These are phyloP conservation scores for Protophormia terraenovae DNA, from an alignment of 2,888 invertebrate species.

Conservation along the genomic window DNA sequence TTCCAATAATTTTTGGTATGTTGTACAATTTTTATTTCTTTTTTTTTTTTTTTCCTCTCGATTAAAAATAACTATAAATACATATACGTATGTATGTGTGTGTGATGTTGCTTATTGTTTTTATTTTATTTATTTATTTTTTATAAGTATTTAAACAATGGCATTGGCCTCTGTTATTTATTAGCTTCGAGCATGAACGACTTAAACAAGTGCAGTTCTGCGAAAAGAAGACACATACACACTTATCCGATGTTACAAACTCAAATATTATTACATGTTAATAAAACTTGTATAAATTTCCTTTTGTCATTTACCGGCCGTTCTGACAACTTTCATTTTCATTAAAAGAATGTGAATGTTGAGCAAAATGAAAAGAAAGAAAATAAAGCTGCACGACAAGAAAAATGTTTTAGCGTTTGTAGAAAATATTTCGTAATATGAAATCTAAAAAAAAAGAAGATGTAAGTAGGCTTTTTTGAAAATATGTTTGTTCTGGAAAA, in stretches of 20 bases:
- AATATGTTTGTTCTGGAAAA: neutral
- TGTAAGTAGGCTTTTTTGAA: neutral
- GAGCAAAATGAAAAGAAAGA: neutral
- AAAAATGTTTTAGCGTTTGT: neutral
- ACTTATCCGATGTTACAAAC: neutral
- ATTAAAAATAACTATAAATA: too few relatives aligned
- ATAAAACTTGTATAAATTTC: conserved; percentile 45
- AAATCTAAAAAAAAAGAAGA: neutral
- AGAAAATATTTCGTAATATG: conserved; percentile 15
- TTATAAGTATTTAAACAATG: conserved; percentile 47
- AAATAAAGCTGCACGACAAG: neutral
- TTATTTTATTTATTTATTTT: neutral
- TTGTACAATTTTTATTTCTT: conserved; percentile 20
- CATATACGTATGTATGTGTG: neutral
- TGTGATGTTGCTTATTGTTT: neutral
- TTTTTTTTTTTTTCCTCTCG: neutral
- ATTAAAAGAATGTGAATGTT: conserved; percentile 59
- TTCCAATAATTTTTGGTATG: conserved; percentile 40
- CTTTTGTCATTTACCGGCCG: conserved; percentile 63
- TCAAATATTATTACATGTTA: conserved; percentile 35
- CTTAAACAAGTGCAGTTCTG: conserved; percentile 62
- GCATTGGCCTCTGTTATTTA: conserved; percentile 54
- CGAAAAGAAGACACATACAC: conserved; percentile 26
- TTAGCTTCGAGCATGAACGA: conserved; percentile 48
- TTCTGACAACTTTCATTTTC: conserved; percentile 67